Evolutionary conservation across 2,888 invertebrate species (phyloP).

Genomic region (Monochamus alternatus): DNA sequence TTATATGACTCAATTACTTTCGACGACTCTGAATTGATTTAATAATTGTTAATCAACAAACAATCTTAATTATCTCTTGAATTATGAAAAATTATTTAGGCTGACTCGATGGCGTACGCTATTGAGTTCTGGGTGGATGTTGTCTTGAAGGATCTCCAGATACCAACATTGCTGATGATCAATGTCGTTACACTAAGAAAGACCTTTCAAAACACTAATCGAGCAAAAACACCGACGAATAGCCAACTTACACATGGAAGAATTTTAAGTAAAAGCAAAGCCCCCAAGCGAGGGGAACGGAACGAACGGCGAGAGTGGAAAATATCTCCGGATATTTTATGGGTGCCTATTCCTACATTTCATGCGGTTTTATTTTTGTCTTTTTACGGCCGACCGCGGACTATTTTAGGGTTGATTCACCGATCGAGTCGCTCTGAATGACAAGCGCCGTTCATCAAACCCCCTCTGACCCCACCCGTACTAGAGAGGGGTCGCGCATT

Average conservation of each 20-base stretch:
- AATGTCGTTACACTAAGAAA: too few species aligned
- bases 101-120: too few species aligned
- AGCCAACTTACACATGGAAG: neutral
- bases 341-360: conserved; percentile 50
- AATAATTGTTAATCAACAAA: too few species aligned
- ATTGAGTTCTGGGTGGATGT: too few species aligned
- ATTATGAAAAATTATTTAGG: too few species aligned
- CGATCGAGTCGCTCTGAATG: conserved; percentile 60
- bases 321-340: conserved; percentile 50
- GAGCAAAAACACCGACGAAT: neutral
- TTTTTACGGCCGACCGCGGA: conserved; percentile 59
- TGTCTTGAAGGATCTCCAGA: too few species aligned
- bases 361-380: conserved; percentile 52
- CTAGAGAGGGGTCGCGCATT: conserved; percentile 30
- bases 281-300: conserved; percentile 11
- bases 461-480: conserved; percentile 42
- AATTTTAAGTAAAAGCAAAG: conserved; percentile 17
- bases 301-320: conserved; percentile 38
- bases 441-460: conserved; percentile 62
- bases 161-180: too few species aligned
- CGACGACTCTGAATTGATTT: too few species aligned
- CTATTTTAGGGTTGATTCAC: conserved; percentile 65
- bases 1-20: too few species aligned
- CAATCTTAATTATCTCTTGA: too few species aligned
- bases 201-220: too few species aligned